phyloP scores from a whole-genome alignment of 2,113 vertebrate species.

The Pangasianodon gigas region DNA sequence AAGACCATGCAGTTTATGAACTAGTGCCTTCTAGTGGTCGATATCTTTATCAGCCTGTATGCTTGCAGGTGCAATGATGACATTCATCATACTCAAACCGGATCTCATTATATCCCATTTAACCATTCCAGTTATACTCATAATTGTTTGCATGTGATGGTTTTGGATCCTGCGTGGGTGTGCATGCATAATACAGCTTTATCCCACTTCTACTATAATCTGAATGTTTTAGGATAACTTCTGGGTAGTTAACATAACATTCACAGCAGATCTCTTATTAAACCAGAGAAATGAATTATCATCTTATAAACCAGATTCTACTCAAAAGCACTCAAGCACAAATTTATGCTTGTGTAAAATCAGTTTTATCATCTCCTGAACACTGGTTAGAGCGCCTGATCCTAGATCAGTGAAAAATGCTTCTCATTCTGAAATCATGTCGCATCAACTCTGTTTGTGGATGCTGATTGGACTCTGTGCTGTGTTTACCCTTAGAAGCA shows the following conservation, averaged over 20 bases:
- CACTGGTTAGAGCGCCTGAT: neutral
- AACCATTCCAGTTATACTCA: neutral
- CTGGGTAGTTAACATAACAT: neutral
- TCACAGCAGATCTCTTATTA: neutral
- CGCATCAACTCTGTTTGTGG: neutral
- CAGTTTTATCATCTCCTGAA: neutral
- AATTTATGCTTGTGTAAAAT: neutral
- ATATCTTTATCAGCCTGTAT: neutral
- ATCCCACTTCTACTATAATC: neutral
- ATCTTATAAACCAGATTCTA: constrained; percentile 1
- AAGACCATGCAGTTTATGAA: constrained; percentile 1
- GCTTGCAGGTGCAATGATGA: neutral
- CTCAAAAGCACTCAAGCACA: neutral
- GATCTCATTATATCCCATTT: neutral
- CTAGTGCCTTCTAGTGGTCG: constrained; percentile 29
- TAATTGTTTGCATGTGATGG: neutral
- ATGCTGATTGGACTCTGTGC: constrained; percentile 34
- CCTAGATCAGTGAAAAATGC: constrained; percentile 9
- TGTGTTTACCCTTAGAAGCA: constrained; percentile 38
- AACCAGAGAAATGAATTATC: neutral
- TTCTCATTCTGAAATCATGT: neutral
- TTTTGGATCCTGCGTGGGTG: neutral
- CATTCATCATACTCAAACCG: neutral
- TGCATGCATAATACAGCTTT: neutral
- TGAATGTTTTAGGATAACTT: neutral